Base-by-base conservation (phyloP, 2,888 invertebrate species). In the Netelia fuscicornis region DNA sequence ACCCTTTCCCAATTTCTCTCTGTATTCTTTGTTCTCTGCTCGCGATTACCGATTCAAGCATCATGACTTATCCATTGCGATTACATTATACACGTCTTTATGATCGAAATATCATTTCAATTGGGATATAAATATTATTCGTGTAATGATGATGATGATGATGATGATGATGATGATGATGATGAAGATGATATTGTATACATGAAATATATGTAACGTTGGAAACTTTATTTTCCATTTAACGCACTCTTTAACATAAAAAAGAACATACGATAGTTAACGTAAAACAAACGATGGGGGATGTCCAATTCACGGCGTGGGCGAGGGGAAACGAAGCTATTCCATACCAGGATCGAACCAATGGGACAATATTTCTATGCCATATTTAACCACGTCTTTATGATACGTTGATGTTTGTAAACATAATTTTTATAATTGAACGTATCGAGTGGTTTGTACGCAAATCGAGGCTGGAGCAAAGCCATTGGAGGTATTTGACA, bases 171-270 rank as follows among this genome's bases (percentile, higher is more conserved):
- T 48, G 48, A 48, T 48, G 48, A 48, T 48, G n/a, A 70, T 58
- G 58, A 56, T 56, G 13, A 76, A 86, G 82, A 89, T 87, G 87
- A 91, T 90, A 92, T 91, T 91, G 90, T 91, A 92, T 90, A 92
- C 90, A 91, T 89, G 91, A 91, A 91, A 91, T 90, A 92, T 91
- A 90, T 89, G 85, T 89, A 88, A 89, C 83, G 87, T 92, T 92
- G 86, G 13, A 80, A 80, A 80, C 17, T 52, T 52, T 52, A 52
- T 54, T 70, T 54, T 23, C 48, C 5, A 37, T 37, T 37, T 37
- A 11, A 48, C 11, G 13, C 2, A 0, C 48, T 48, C 48, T 10
- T 48, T 13, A 48, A 48, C 10, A 48, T 13, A 48, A 10, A 48
- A 48, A 48, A 48, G 9, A 48, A 48, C 13, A 48, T 5, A 13